Evolutionary conservation across 2,113 vertebrate species (phyloP), one percentile per base, ranked within the genome.

Genomic region (Spea bombifrons): DNA sequence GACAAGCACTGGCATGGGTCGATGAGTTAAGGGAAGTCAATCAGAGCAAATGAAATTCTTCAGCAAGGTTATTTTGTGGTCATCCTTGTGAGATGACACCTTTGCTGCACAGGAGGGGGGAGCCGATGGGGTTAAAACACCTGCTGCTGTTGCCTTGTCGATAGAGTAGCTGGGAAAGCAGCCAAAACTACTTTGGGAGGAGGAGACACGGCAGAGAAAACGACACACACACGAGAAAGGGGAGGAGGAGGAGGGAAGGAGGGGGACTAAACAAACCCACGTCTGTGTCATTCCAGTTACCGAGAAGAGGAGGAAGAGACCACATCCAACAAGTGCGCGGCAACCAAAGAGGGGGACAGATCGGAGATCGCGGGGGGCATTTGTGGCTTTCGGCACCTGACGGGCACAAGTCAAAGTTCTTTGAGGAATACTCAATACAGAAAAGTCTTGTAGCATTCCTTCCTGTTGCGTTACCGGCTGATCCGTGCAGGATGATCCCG

Each of bases 211-310:
- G 64, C 9, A 52, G 15, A 50, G 48, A 46, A 49, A 66, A 59
- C 61, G 44, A 59, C 72, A 74, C 72, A 74, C 72, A 16, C 13
- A 7, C 7, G 16, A 63, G 59, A 46, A 66, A 5, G 55, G 71
- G 75, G 8, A 65, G 45, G 66, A 59, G 75, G 43, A 70, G 47
- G 47, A 15, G 46, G 66, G 55, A 8, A 61, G 61, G 49, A 52
- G 73, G 30, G 30, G 49, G 5, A 68, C 67, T 8, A 50, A 71
- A 77, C 75, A 77, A 63, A 71, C 68, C 76, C 68, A 15, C n/a
- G 57, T 78, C 76, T 78, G 76, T 71, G 68, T 71, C 67, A 71
- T 71, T 71, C 67, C 75, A 71, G n/a, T 64, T 64, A n/a, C 30
- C 16, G 7, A 71, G 10, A 15, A 61, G 17, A 65, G 30, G 57